Conservation (phyloP, 2,888 invertebrate species). For the Plebejus argus region DNA sequence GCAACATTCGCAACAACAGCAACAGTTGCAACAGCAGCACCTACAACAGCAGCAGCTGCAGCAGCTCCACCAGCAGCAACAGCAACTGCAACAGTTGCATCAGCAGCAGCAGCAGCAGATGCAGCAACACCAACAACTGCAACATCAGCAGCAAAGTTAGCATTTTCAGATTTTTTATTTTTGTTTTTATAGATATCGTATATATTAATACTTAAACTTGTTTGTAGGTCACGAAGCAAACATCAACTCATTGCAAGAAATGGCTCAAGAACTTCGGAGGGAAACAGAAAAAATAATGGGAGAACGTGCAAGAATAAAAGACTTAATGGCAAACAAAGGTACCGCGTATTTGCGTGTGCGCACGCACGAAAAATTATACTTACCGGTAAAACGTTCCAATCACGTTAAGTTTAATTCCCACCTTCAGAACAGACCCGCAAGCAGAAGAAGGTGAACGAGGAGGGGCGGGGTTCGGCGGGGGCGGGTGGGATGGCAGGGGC, state of each 20-base stretch:
- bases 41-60: conserved; percentile 45
- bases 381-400: too few relatives aligned
- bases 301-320: conserved; percentile 70
- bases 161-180: background rate
- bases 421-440: conserved; percentile 50
- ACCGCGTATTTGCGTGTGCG: too few relatives aligned
- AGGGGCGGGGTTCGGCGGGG: conserved; percentile 50
- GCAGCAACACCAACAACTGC: conserved; percentile 38
- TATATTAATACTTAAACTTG: background rate
- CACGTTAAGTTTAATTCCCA: background rate
- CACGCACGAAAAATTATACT: too few relatives aligned
- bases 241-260: conserved; percentile 68
- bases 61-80: conserved; percentile 41
- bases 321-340: conserved; percentile 72
- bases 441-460: conserved; percentile 73
- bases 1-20: conserved; percentile 62
- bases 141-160: conserved; percentile 44
- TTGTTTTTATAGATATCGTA: background rate
- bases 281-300: conserved; percentile 75
- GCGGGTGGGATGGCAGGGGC: conserved; percentile 45
- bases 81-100: conserved; percentile 35
- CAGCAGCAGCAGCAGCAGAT: conserved; percentile 39
- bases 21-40: conserved; percentile 42
- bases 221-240: conserved; percentile 67
- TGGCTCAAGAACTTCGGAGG: conserved; percentile 71